Percentiles rank a stretch among this genome's conserved stretches.
phyloP scores from a whole-genome alignment of 2,888 invertebrate genomes.

The Cephalotes varians region DNA sequence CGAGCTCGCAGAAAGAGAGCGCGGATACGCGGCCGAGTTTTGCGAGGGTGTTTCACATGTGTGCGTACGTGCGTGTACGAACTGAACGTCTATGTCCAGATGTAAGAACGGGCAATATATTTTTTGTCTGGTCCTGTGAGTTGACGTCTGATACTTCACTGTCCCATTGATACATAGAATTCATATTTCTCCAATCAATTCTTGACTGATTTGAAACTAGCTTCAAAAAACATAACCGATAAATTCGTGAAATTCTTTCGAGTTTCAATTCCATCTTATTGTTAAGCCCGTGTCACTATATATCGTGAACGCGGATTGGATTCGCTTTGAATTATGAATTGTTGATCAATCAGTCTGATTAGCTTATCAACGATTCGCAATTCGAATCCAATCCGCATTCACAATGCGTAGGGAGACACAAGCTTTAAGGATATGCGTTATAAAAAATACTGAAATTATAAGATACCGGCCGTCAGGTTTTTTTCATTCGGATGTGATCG shows the following conservation, averaged over 20 bases:
- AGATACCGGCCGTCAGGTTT: neutral
- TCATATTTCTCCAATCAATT: neutral
- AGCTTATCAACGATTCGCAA: no score
- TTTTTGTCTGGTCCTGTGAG: neutral
- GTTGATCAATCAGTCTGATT: no score
- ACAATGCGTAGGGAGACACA: no score
- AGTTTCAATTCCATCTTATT: neutral
- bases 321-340: no score
- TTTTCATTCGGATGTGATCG: constrained; percentile 1
- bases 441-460: constrained; percentile 7
- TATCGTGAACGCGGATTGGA: no score
- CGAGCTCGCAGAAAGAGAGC: constrained; percentile 37
- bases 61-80: neutral
- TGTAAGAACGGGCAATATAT: neutral
- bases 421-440: no score
- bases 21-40: constrained; percentile 30
- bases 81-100: neutral
- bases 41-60: constrained; percentile 11
- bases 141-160: neutral
- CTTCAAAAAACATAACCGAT: neutral
- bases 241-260: neutral
- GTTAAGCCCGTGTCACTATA: no score
- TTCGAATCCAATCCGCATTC: no score
- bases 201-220: neutral
- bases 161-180: neutral